Evolutionary conservation across 37 sponge, comb jelly and placozoan genomes (phyloP).

Genomic region (Aplysina aerophoba): DNA sequence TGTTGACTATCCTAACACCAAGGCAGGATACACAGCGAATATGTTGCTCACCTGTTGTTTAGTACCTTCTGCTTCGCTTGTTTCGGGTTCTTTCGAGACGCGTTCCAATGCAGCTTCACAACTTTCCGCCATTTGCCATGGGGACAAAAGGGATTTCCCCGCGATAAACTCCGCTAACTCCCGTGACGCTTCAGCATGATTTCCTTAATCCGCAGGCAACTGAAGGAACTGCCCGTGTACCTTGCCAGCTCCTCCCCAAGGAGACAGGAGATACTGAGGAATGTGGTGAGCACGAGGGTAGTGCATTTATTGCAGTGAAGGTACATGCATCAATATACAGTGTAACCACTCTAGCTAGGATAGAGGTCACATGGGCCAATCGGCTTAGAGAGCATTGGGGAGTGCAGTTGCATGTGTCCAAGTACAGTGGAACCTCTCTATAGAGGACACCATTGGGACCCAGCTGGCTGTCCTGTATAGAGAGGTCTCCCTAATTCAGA

Average conservation of each 20-base stretch:
- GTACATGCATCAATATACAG: no score
- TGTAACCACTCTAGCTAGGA: no score
- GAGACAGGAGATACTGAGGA: slow-evolving; percentile 69
- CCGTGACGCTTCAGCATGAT: slow-evolving; percentile 54
- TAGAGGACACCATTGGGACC: no score
- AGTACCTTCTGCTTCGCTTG: neutral
- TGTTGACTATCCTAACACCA: no score
- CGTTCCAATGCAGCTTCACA: neutral
- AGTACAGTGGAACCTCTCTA: no score
- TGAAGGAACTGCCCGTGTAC: slow-evolving; percentile 62
- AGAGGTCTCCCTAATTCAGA: no score
- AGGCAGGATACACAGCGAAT: no score
- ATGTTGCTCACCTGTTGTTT: neutral
- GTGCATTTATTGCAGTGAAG: no score
- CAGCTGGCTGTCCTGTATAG: no score
- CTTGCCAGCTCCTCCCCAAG: slow-evolving; percentile 86
- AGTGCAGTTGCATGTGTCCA: no score
- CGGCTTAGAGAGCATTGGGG: no score
- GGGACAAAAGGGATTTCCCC: neutral
- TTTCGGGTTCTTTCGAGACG: neutral
- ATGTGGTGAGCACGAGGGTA: slow-evolving; percentile 44
- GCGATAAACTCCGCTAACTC: neutral
- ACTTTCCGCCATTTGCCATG: slow-evolving; percentile 24
- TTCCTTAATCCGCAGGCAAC: slow-evolving; percentile 31
- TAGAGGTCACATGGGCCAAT: no score